Conservation (phyloP, 2,113 vertebrate species). For the Serinus canaria region DNA sequence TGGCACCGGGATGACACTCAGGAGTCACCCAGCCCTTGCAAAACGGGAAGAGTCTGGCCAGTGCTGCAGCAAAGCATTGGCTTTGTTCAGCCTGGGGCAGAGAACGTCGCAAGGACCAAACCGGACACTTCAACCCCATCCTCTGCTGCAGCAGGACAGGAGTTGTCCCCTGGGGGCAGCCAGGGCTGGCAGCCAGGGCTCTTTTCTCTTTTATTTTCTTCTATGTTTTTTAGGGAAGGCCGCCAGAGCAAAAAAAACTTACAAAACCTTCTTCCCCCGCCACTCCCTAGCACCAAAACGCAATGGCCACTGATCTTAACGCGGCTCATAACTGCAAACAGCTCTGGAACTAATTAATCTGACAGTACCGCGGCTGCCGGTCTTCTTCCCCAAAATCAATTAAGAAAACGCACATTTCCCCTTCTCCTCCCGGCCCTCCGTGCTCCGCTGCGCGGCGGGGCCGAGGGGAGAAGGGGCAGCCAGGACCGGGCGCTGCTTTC, state of each 20-base stretch:
- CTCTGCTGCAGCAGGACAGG: not conserved
- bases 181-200: not conserved
- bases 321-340: constrained; percentile 24
- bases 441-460: not conserved
- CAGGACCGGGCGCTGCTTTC: constrained; percentile 5
- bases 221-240: not conserved
- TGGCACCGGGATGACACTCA: not conserved
- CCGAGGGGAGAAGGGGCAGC: not conserved
- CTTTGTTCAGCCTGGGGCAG: not conserved
- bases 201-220: not conserved
- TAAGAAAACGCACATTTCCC: constrained; percentile 29
- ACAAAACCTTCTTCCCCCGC: not conserved
- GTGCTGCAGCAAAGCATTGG: not conserved
- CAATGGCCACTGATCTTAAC: not conserved
- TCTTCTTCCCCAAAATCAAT: constrained; percentile 52
- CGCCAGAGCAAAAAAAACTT: not conserved
- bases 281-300: not conserved
- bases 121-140: not conserved
- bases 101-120: not conserved
- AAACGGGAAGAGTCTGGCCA: not conserved
- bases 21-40: not conserved
- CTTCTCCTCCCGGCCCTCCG: not conserved
- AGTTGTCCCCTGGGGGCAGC: not conserved
- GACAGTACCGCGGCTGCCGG: not conserved
- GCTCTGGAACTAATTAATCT: constrained; percentile 49